phyloP scores from a whole-genome alignment of 2,113 vertebrate species.

The Phainopepla nitens region DNA sequence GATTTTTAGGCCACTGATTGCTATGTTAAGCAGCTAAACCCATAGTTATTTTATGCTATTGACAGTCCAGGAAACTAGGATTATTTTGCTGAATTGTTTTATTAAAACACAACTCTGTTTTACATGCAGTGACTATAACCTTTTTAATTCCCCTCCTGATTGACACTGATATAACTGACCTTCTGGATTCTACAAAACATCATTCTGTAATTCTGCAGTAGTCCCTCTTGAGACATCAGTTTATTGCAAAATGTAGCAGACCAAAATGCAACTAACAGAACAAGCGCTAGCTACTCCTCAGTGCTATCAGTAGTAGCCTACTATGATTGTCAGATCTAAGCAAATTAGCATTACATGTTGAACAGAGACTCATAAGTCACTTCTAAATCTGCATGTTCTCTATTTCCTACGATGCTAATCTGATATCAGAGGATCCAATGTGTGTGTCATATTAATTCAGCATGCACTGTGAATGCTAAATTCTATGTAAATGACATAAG shows the following conservation, averaged over 20 bases:
- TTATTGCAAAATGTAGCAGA: background rate
- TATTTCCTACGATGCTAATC: constrained; percentile 60
- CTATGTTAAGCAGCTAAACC: background rate
- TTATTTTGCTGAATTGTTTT: background rate
- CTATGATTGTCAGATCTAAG: background rate
- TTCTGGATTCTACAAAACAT: background rate
- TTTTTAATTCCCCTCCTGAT: background rate
- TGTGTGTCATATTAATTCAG: constrained; percentile 66
- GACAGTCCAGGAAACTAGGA: background rate
- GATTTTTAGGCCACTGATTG: background rate
- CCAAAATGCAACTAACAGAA: background rate
- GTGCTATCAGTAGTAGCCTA: background rate
- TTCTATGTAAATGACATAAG: constrained; percentile 65
- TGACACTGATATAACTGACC: background rate
- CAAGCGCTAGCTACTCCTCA: background rate
- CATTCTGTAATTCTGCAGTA: background rate
- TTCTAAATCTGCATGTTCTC: constrained; percentile 24
- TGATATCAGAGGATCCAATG: constrained; percentile 50
- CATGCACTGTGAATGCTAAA: constrained; percentile 21
- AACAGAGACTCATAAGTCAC: background rate
- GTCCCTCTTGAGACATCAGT: background rate
- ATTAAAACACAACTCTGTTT: background rate
- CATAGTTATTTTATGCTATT: background rate
- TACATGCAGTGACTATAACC: background rate
- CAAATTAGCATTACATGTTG: background rate